Evolutionary conservation across 2,113 vertebrate genomes (phyloP), one percentile per base, ranked within the genome.

Genomic region (Leucopsar rothschildi): DNA sequence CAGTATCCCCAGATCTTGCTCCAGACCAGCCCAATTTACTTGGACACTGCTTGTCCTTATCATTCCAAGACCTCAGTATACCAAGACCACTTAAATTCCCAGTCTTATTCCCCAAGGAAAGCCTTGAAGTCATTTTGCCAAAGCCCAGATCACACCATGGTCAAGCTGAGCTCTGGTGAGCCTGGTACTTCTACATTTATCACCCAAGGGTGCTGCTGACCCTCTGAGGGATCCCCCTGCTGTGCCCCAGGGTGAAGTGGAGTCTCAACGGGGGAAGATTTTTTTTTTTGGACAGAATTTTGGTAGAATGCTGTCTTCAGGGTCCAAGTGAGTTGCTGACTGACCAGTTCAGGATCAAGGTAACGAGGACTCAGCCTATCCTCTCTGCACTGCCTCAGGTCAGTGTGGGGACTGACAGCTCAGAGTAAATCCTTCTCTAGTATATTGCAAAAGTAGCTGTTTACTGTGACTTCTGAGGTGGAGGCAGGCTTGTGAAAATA

Each of bases 231-330:
- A 21, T 20, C 23, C 7, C 19, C 23, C 15, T 64, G 39, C 31
- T n/a, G 2, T 69, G 33, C 7, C 10, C 3, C 17, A 70, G n/a
- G 15, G 6, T 1, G 2, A 22, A 4, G 5, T 5, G 15, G 20
- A 69, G 8, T 9, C 16, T 79, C 42, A 53, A 37, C 0, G 0
- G 5, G 3, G 14, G 19, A n/a, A 64, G 22, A 3, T 0, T 4
- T 59, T 66, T 44, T 40, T 15, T 42, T 80, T n/a, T 50, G 1
- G 4, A 19, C 37, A 47, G 7, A 39, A 5, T 66, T 86, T 49
- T 49, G 24, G 25, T 52, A 15, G 5, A 17, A n/a, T 11, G 6
- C 3, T 33, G n/a, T 25, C 37, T 49, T 57, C 47, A 70, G 17
- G 20, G 5, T 3, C 8, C 40, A 12, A 56, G 7, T 16, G n/a